Evolutionary conservation across 2,888 invertebrate species (phyloP).

Genomic region (Leucozona laternaria): DNA sequence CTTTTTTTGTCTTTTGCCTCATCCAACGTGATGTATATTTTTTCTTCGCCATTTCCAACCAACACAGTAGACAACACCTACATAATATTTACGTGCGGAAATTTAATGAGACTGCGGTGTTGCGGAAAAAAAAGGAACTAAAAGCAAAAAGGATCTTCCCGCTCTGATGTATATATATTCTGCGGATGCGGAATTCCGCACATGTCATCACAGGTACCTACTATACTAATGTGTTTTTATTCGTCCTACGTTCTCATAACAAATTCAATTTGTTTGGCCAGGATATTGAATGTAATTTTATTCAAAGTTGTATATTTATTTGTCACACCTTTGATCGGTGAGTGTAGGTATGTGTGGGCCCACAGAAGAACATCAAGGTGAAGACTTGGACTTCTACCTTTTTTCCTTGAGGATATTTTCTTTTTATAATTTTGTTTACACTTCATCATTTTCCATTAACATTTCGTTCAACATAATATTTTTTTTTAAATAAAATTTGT

Average conservation of each 20-base stretch:
- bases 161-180: too few relatives aligned
- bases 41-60: not conserved
- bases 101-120: slow-evolving; percentile 58
- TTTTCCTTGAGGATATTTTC: slow-evolving; percentile 6
- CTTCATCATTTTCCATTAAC: slow-evolving; percentile 43
- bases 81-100: slow-evolving; percentile 19
- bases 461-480: slow-evolving; percentile 18
- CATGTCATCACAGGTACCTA: not conserved
- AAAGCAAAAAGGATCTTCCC: slow-evolving; percentile 23
- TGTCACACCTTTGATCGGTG: slow-evolving; percentile 66
- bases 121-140: slow-evolving; percentile 15
- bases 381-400: not conserved
- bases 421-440: slow-evolving; percentile 27
- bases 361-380: not conserved
- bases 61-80: slow-evolving; percentile 15
- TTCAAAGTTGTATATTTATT: slow-evolving; percentile 63
- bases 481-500: slow-evolving; percentile 55
- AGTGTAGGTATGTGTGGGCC: not conserved
- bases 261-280: slow-evolving; percentile 73
- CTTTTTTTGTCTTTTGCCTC: slow-evolving; percentile 16
- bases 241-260: slow-evolving; percentile 46
- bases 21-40: not conserved
- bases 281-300: slow-evolving; percentile 73
- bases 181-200: not conserved
- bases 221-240: not conserved